Percentiles rank a stretch among this genome's conserved stretches.
phyloP scores from a whole-genome alignment of 2,797 vertebrate species.

The Eupleurogrammus muticus region DNA sequence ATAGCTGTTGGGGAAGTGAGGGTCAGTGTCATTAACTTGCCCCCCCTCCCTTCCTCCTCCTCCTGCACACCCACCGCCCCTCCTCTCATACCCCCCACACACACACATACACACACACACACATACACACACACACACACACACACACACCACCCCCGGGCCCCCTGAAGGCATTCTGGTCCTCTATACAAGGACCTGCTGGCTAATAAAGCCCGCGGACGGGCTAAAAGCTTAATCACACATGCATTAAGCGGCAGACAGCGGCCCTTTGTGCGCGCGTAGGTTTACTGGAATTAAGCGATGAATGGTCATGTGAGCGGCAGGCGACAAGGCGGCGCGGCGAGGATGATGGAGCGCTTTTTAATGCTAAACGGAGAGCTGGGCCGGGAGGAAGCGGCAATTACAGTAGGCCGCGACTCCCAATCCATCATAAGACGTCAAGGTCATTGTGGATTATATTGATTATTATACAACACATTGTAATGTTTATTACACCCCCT shows the following conservation, averaged over 20 bases:
- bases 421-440: conserved; percentile 83
- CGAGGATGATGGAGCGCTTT: conserved; percentile 91
- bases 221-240: conserved; percentile 91
- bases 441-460: conserved; percentile 78
- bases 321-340: conserved; percentile 86
- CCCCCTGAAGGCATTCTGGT: conserved; percentile 87
- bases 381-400: conserved; percentile 63
- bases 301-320: conserved; percentile 95
- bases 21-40: conserved; percentile 99
- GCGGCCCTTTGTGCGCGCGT: conserved; percentile 93
- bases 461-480: conserved; percentile 73
- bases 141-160: conserved; percentile 84
- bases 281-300: conserved; percentile 98
- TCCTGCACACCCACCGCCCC: conserved; percentile 66
- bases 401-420: conserved; percentile 79
- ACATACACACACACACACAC: no score
- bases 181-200: conserved; percentile 95
- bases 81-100: neutral
- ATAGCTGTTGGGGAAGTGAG: conserved; percentile 95
- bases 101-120: conserved; percentile 6
- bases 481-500: conserved; percentile 68
- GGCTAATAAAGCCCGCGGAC: conserved; percentile 91
- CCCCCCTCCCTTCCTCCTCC: conserved; percentile 43
- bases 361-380: conserved; percentile 77
- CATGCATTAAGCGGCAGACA: conserved; percentile 93